Evolutionary conservation across 1,140 invertebrate genomes (phyloP).

Genomic region (Phortica variegata): DNA sequence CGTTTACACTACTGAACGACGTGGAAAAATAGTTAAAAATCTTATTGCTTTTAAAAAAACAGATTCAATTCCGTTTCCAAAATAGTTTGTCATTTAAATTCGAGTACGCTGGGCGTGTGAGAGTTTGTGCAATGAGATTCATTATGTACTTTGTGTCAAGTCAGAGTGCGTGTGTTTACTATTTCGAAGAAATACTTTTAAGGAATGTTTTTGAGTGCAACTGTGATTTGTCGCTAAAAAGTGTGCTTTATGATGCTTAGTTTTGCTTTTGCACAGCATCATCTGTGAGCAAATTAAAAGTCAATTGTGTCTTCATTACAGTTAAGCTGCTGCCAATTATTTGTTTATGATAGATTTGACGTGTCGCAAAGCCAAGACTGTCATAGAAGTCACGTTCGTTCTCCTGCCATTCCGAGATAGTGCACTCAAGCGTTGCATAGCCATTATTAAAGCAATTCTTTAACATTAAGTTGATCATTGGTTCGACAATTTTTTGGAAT

Average conservation of each 20-base stretch:
- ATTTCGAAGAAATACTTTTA: too few species aligned
- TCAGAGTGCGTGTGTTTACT: too few species aligned
- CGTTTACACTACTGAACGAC: too few species aligned
- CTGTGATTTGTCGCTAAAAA: too few species aligned
- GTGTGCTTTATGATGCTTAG: constrained; percentile 10
- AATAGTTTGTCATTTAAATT: too few species aligned
- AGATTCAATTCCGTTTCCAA: too few species aligned
- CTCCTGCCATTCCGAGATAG: constrained; percentile 52
- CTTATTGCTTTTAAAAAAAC: background rate
- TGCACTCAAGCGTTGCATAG: constrained; percentile 42
- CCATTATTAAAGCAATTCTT: constrained; percentile 37
- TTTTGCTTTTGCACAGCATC: constrained; percentile 38
- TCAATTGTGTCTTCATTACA: constrained; percentile 50
- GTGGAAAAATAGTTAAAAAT: background rate
- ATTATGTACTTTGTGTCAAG: too few species aligned
- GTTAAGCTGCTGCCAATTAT: constrained; percentile 48
- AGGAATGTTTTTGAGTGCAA: too few species aligned
- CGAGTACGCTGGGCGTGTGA: background rate
- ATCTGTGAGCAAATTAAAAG: constrained; percentile 29
- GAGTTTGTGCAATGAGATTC: background rate
- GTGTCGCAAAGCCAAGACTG: constrained; percentile 40
- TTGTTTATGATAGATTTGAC: constrained; percentile 54
- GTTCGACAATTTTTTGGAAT: constrained; percentile 44
- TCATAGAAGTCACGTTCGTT: constrained; percentile 46
- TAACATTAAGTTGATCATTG: constrained; percentile 35